phyloP scores from a whole-genome alignment of 2,888 invertebrate species.

The Luperina testacea region DNA sequence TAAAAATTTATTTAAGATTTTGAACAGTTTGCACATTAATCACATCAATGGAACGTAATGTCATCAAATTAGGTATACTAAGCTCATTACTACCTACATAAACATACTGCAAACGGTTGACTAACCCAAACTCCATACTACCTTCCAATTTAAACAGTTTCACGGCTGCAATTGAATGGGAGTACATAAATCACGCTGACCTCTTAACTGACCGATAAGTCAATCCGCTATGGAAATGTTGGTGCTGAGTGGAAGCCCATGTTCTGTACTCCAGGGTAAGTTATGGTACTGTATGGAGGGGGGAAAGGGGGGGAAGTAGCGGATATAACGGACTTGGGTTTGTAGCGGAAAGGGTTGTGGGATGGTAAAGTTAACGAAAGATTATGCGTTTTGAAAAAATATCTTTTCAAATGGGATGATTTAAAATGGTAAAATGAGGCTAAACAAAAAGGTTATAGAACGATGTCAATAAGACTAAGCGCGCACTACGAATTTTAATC shows the following conservation, averaged over 20 bases:
- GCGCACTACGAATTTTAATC: no score
- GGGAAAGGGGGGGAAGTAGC: neutral
- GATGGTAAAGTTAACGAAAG: neutral
- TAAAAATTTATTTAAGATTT: neutral
- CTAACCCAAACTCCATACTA: slow-evolving; percentile 6
- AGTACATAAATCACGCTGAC: slow-evolving; percentile 73
- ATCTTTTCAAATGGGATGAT: no score
- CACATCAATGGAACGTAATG: neutral
- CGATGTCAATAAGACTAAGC: no score
- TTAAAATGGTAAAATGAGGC: no score
- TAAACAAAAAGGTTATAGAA: no score
- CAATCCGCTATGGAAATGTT: slow-evolving; percentile 71
- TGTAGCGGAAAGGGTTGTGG: neutral
- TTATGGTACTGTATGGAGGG: slow-evolving; percentile 33
- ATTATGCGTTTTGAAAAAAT: neutral
- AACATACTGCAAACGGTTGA: neutral
- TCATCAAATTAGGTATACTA: no score
- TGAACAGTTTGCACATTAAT: neutral
- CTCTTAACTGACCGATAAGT: slow-evolving; percentile 74
- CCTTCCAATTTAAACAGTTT: slow-evolving; percentile 25
- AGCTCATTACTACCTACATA: neutral
- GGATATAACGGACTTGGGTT: neutral
- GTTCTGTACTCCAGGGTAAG: slow-evolving; percentile 55
- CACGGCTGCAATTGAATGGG: slow-evolving; percentile 57
- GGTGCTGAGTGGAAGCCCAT: slow-evolving; percentile 70